A percentile compares a stretch with the other conserved stretches of the same genome.
These are phyloP conservation scores for Stegodyphus mimosarum DNA, from an alignment of 1,140 invertebrate genomes.

Conservation along the genomic window DNA sequence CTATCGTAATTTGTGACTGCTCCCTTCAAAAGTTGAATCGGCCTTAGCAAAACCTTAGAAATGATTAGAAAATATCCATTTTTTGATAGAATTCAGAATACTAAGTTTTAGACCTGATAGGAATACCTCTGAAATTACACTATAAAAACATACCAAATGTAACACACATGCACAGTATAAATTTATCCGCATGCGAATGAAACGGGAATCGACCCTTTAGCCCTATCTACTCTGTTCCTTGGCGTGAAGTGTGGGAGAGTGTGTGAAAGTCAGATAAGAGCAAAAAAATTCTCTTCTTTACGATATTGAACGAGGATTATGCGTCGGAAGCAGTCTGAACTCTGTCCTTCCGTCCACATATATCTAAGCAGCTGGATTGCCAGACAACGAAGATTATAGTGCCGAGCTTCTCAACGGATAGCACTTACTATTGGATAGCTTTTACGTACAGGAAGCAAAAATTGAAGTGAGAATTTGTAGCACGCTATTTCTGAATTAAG, in stretches of 20 bases:
- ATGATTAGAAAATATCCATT: too few relatives aligned
- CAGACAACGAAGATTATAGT: neutral
- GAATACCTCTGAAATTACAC: too few relatives aligned
- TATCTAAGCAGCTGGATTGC: neutral
- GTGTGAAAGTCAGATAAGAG: slow-evolving; percentile 35
- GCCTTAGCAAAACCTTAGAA: too few relatives aligned
- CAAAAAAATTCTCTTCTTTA: slow-evolving; percentile 26
- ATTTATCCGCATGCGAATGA: neutral
- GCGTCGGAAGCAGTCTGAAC: slow-evolving; percentile 4
- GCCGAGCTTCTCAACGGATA: too few relatives aligned
- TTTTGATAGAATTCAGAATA: too few relatives aligned
- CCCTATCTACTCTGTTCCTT: neutral
- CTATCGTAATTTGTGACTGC: too few relatives aligned
- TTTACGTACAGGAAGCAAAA: too few relatives aligned
- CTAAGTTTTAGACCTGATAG: too few relatives aligned
- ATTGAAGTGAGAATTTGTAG: too few relatives aligned
- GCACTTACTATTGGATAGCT: too few relatives aligned
- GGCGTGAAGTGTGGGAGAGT: neutral
- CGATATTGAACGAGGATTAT: slow-evolving; percentile 42
- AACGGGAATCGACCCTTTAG: neutral
- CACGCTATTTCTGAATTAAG: too few relatives aligned
- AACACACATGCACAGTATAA: neutral
- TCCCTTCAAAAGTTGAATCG: too few relatives aligned
- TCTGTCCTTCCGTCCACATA: slow-evolving; percentile 24
- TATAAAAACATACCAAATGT: neutral